Base-by-base conservation (phyloP, 2,888 invertebrate species). In the Sylvicola cinctus region DNA sequence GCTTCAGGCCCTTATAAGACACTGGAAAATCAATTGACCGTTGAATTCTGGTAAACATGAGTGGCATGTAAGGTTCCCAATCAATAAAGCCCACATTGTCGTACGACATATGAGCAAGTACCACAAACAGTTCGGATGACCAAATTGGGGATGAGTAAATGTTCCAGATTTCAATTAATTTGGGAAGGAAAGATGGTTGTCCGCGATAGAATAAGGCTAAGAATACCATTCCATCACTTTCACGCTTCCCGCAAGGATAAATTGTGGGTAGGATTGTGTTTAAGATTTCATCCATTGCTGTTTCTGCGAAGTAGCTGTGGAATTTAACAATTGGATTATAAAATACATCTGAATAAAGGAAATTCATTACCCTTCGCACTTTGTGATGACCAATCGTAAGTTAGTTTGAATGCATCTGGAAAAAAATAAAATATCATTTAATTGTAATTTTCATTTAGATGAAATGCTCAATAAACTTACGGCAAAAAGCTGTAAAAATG, bases 271-370 rank as follows among this genome's bases (percentile, higher is more conserved):
- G 64, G 50, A 81, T 68, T 54, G 83, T 78, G 36, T 76, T 80
- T 34, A 93, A 56, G 47, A 93, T 84, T 58, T 91, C 90, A 54
- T 72, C 69, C 0, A 87, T 87, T 1, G 85, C 74, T 25, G 62
- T 63, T 29, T 71, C 55, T 36, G 75, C 66, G 50, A 79, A 79
- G 52, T 78, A 83, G 35, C 74, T 75, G 12, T 11, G n/a, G 8
- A 20, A 20, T 20, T 20, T 20, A 20, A 8, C n/a, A n/a, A n/a
- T n/a, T n/a, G n/a, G 48, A 49, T 48, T 42, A 41, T 20, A 37
- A 39, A 11, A 14, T n/a, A 20, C 3, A 27, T 4, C n/a, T 17
- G 27, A 17, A 15, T 16, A 27, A 20, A 34, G 26, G 10, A 13
- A 2, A 12, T 8, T 17, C 11, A 20, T 11, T 29, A 31, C 16